Percentiles rank a stretch among this genome's conserved stretches.
phyloP scores from a whole-genome alignment of 2,888 invertebrate genomes.

The Escarpia spicata region DNA sequence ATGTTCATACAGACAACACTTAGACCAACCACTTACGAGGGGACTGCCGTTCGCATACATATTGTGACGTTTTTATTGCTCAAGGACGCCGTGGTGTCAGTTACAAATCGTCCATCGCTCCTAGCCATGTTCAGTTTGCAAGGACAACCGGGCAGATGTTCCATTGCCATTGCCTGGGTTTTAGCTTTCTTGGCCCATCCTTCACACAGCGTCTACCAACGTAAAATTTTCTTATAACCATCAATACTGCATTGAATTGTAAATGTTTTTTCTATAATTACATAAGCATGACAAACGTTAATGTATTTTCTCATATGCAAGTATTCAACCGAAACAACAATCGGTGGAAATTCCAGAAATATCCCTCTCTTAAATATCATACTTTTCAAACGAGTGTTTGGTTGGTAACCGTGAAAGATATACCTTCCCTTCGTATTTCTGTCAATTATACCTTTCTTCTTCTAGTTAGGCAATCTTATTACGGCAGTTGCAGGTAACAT shows the following conservation, averaged over 20 bases:
- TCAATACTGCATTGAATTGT: neutral
- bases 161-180: neutral
- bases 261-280: neutral
- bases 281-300: neutral
- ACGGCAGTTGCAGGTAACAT: too few species aligned
- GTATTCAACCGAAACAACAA: neutral
- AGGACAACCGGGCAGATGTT: neutral
- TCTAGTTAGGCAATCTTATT: too few species aligned
- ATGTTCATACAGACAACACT: neutral
- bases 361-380: neutral
- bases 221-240: neutral
- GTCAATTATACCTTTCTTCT: too few species aligned
- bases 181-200: neutral
- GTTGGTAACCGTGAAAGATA: too few species aligned
- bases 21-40: neutral
- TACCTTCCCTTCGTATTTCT: too few species aligned
- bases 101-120: neutral
- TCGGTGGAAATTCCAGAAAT: neutral
- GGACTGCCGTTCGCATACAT: neutral
- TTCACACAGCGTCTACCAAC: neutral
- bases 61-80: neutral
- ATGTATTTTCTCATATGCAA: neutral
- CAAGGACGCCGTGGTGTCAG: neutral
- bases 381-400: neutral
- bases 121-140: neutral